Percentiles rank a stretch among this genome's conserved stretches.
phyloP scores from a whole-genome alignment of 2,113 vertebrate species.

The Arenaria interpres region DNA sequence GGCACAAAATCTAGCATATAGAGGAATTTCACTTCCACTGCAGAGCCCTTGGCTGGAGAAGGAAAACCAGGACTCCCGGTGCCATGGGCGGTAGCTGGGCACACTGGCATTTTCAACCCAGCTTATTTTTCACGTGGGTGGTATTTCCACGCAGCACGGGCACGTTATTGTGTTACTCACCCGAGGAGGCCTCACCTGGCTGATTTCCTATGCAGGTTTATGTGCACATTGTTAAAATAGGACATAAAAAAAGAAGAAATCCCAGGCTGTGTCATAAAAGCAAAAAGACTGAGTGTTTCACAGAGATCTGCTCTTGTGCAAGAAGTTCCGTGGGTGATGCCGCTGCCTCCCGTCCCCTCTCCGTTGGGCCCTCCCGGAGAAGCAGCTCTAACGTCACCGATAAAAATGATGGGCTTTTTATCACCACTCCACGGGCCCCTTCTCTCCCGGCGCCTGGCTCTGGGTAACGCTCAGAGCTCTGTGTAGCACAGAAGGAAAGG shows the following conservation, averaged over 20 bases:
- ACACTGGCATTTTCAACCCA: not conserved
- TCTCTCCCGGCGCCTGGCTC: rapidly evolving
- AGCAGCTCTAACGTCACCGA: not conserved
- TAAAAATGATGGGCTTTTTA: not conserved
- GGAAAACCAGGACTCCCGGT: not conserved
- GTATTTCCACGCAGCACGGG: not conserved
- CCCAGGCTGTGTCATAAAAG: not conserved
- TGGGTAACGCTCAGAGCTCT: not conserved
- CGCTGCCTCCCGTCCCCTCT: not conserved
- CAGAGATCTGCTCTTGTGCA: not conserved
- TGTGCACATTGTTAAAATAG: not conserved
- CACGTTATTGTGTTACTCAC: not conserved
- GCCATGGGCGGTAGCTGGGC: not conserved
- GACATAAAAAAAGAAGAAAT: not conserved
- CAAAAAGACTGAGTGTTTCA: not conserved
- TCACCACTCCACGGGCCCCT: not conserved
- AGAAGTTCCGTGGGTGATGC: not conserved
- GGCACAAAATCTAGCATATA: not conserved
- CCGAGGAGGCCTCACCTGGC: not conserved
- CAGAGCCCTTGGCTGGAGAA: not conserved
- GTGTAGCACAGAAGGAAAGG: not conserved
- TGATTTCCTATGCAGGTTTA: not conserved
- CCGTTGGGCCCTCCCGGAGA: not conserved
- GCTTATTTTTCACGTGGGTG: too few relatives aligned
- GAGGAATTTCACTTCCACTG: not conserved